These are phyloP conservation scores for Nasua narica DNA, from an alignment of 2,797 vertebrate genomes.

Conservation along the genomic window DNA sequence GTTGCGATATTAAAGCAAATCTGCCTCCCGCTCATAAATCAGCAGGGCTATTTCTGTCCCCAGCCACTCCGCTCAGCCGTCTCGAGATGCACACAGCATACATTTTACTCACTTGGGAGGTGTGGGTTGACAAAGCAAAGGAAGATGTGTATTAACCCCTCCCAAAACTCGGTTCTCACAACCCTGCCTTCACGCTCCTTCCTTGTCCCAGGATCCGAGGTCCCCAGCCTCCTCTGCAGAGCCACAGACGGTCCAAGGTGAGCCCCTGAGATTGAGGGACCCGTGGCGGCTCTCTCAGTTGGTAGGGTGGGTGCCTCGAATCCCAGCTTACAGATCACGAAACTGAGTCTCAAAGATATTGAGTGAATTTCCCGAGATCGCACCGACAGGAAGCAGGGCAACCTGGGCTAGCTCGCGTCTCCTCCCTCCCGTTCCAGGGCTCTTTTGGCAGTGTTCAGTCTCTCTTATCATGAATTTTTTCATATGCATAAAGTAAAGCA, in stretches of 20 bases:
- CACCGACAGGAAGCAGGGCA: not conserved
- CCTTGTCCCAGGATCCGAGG: not conserved
- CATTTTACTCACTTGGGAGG: not conserved
- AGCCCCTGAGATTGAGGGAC: not conserved
- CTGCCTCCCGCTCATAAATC: conserved; percentile 73
- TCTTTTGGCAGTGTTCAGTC: not conserved
- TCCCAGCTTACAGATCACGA: not conserved
- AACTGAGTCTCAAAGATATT: not conserved
- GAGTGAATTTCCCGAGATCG: not conserved
- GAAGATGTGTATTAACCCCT: not conserved
- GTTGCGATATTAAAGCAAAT: conserved; percentile 77
- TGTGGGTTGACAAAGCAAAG: not conserved
- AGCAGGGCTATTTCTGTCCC: conserved; percentile 46
- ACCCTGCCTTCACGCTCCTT: not conserved
- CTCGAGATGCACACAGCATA: not conserved
- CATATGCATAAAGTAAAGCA: not conserved
- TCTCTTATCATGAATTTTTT: not conserved
- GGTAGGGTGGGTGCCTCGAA: not conserved
- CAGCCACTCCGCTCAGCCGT: not conserved
- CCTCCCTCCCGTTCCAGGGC: not conserved
- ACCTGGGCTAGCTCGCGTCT: not conserved
- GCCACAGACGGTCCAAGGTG: not conserved
- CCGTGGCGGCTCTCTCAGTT: not conserved
- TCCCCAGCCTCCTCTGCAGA: not conserved
- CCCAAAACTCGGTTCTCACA: not conserved